phyloP scores from a whole-genome alignment of 1,140 invertebrate species.

The Zophobas atratus region DNA sequence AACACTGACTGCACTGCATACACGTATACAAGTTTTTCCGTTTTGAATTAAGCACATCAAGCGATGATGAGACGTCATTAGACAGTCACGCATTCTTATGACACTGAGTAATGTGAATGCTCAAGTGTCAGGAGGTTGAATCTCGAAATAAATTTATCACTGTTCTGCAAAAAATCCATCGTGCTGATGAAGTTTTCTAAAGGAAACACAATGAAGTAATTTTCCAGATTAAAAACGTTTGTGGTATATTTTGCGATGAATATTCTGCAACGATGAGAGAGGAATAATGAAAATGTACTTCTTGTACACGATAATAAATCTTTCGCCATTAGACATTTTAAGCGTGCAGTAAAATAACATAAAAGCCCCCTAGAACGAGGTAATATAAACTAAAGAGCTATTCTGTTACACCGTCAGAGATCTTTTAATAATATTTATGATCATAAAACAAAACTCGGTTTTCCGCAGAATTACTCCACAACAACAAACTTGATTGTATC shows the following conservation, averaged over 20 bases:
- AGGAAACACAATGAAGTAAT: background rate
- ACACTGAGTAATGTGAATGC: too few species aligned
- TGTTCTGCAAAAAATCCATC: too few species aligned
- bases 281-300: slow-evolving; percentile 8
- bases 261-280: background rate
- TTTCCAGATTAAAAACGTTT: too few species aligned
- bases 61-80: too few species aligned
- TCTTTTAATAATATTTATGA: background rate
- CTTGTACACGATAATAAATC: slow-evolving; percentile 1
- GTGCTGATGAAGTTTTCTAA: background rate
- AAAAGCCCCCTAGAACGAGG: background rate
- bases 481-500: too few species aligned
- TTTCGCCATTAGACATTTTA: background rate
- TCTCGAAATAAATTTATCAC: too few species aligned
- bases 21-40: too few species aligned
- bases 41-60: too few species aligned
- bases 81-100: too few species aligned
- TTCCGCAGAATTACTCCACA: too few species aligned
- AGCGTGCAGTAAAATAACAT: slow-evolving; percentile 1
- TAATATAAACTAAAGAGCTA: slow-evolving; percentile 2
- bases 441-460: background rate
- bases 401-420: background rate
- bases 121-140: too few species aligned
- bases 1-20: too few species aligned
- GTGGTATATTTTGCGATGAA: background rate